A percentile compares a stretch with the other conserved stretches of the same genome.
Evolutionary conservation across 2,113 vertebrate species (phyloP).

Genomic region (Campylorhamphus procurvoides): DNA sequence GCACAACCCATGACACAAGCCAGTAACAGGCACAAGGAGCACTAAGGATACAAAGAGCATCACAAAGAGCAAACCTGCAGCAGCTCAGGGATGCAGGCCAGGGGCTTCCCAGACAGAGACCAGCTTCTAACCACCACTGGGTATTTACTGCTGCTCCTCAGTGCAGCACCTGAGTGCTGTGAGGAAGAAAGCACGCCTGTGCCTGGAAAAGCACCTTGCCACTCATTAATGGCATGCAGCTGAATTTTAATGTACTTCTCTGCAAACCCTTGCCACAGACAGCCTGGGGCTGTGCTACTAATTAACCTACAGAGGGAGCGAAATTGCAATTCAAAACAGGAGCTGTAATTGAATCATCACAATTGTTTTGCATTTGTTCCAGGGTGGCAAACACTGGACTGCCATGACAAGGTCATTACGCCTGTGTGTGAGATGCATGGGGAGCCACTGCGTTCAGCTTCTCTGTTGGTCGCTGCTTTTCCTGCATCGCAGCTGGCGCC

Average conservation of each 20-base stretch:
- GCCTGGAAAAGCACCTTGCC: not conserved
- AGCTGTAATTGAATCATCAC: constrained; percentile 69
- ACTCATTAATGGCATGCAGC: constrained; percentile 24
- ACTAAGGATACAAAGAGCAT: not conserved
- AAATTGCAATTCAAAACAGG: constrained; percentile 60
- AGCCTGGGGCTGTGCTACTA: constrained; percentile 61
- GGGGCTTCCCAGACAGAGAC: not conserved
- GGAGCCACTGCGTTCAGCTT: not conserved
- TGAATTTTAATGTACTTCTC: constrained; percentile 31
- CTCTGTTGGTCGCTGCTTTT: not conserved
- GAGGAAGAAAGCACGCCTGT: not conserved
- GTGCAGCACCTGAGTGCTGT: not conserved
- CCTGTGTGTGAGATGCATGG: not conserved
- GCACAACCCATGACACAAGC: accelerated
- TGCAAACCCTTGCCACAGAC: not conserved
- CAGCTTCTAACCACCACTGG: not conserved
- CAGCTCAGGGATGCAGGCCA: not conserved
- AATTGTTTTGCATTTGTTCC: constrained; percentile 63
- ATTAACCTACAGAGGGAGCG: constrained; percentile 71
- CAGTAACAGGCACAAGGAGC: not conserved
- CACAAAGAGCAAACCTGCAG: not conserved
- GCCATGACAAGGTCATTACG: constrained; percentile 33
- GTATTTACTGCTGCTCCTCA: not conserved
- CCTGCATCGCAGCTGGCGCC: not conserved
- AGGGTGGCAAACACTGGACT: constrained; percentile 7